Base-by-base conservation (phyloP, 23 tunicate genomes). In the Oikopleura dioica region DNA sequence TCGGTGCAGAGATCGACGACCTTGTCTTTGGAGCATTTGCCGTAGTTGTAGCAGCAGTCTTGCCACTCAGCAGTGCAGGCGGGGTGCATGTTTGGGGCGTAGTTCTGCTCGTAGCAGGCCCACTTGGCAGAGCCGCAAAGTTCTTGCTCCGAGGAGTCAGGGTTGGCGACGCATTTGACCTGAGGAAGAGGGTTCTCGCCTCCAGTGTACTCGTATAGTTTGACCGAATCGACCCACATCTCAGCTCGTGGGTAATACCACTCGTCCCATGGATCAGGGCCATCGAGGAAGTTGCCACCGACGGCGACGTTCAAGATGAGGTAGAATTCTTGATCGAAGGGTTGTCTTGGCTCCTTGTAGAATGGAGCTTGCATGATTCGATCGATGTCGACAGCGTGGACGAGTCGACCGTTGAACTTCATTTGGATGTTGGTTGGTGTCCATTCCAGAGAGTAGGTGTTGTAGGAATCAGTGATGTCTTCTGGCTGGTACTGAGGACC, bases 171-270 rank as follows among this genome's bases (percentile, higher is more conserved):
- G 75, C 98, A 92, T 35, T 80, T 12, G 35, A n/a, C n/a, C n/a
- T n/a, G n/a, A n/a, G n/a, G n/a, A 44, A 9, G 9, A 9, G 55
- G 16, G 9, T 9, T 16, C 16, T 63, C 72, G 33, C 72, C 72
- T 23, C 72, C 72, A 16, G 29, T 28, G 33, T 63, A 63, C 2
- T 63, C 33, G 33, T 80, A 80, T 9, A 82, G 82, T 80, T 76
- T 78, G 0, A 91, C 97, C 78, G 82, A 91, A 68, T 91, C 97
- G 38, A 91, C 92, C 84, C 75, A 68, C 97, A 91, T 91, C 38
- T 85, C 87, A 0, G 97, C 97, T 24, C 80, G 82, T 12, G 97
- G 97, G 51, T 91, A 91, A 50, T 82, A 68, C 94, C 92, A 91
- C 1, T 34, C 44, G 1, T 86, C 83, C 59, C 37, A 32, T 28